Conservation (phyloP, 2,888 invertebrate species). For the Drosophila setosimentum region DNA sequence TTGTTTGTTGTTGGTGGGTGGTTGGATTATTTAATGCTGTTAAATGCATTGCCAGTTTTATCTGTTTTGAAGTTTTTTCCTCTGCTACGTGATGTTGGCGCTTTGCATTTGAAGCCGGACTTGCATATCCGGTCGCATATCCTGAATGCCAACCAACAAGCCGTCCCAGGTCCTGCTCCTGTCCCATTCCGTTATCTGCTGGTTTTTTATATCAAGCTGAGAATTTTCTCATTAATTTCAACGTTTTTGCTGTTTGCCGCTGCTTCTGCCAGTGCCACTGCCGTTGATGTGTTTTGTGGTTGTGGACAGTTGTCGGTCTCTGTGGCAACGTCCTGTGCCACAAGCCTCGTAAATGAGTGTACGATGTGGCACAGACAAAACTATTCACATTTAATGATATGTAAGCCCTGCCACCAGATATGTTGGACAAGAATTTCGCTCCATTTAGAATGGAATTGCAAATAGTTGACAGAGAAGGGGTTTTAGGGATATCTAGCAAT, state of each 20-base stretch:
- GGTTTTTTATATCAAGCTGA: constrained; percentile 75
- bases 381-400: constrained; percentile 53
- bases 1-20: constrained; percentile 10
- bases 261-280: constrained; percentile 33
- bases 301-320: constrained; percentile 76
- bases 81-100: constrained; percentile 53
- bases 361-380: constrained; percentile 25
- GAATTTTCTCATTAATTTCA: constrained; percentile 80
- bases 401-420: constrained; percentile 22
- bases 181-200: constrained; percentile 67
- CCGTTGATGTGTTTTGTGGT: constrained; percentile 75
- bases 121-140: constrained; percentile 54
- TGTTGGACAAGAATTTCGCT: constrained; percentile 16
- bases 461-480: not conserved
- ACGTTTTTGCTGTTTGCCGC: constrained; percentile 57
- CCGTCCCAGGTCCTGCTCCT: constrained; percentile 15
- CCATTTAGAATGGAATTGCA: constrained; percentile 16
- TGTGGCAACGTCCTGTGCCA: constrained; percentile 36
- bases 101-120: constrained; percentile 66
- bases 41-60: constrained; percentile 77
- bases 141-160: constrained; percentile 40
- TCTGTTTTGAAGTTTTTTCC: constrained; percentile 57
- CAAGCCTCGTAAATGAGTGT: constrained; percentile 37
- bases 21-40: constrained; percentile 53
- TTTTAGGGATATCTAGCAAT: not conserved